Evolutionary conservation across 2,888 invertebrate genomes (phyloP), one percentile per base, ranked within the genome.

Genomic region (Rhagonycha fulva): DNA sequence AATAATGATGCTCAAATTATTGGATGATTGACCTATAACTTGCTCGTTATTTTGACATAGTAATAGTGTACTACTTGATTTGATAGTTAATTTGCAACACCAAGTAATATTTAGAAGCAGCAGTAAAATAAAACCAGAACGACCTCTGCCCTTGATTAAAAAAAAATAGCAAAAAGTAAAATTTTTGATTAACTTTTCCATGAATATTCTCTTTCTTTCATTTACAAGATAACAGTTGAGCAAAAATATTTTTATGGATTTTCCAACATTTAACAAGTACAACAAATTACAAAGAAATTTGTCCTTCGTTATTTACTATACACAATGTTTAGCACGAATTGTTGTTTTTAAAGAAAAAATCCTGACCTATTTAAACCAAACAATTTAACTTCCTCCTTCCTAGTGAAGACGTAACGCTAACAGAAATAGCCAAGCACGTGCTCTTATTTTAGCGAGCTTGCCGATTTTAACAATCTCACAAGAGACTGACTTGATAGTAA

Each of bases 311-410:
- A 66, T n/a, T 66, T 47, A 47, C n/a, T 47, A 47, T 47, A 47
- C n/a, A 47, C 47, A 47, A 47, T 24, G 63, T 66, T 24, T 24
- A 66, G 63, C 26, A 66, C 63, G 23, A 24, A 24, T 66, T 26
- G 12, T 66, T 66, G 63, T 66, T 66, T 66, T 66, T 24, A 23
- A 66, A 66, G 19, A 66, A 66, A 66, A 66, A 66, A 66, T 66
- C 63, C 63, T 66, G 63, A 66, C 63, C 63, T 66, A 66, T 66
- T 66, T 66, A 66, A 23, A 26, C 23, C 26, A 66, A 66, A 66
- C 23, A 66, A 23, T 66, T 24, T n/a, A 66, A 23, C 26, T 66
- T 26, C 63, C 24, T 66, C 63, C 26, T 66, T 26, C 63, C 26
- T 23, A 66, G 63, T 66, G 24, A 24, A 66, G 63, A 66, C 63